Percentiles rank a stretch among this genome's conserved stretches.
These are phyloP conservation scores for Eospalax fontanierii DNA, from an alignment of 2,797 vertebrate genomes.

Conservation along the genomic window DNA sequence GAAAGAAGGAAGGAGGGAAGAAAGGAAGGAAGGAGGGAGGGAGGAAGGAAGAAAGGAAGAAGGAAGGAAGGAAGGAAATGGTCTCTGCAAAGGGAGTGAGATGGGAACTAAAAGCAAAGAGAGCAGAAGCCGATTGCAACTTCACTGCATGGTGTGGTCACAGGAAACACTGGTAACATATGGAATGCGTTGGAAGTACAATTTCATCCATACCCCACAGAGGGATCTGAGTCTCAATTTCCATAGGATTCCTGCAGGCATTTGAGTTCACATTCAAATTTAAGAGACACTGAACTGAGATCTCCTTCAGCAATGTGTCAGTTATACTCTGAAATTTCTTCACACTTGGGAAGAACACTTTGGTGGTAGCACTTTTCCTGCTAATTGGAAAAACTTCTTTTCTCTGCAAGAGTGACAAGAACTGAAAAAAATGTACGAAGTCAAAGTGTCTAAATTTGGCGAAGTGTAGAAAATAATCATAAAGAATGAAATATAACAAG, in stretches of 20 bases:
- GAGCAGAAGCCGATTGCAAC: neutral
- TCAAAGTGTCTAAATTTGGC: conserved; percentile 28
- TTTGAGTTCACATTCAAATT: conserved; percentile 2
- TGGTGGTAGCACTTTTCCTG: neutral
- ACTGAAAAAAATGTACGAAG: conserved; percentile 37
- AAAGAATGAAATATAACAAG: conserved; percentile 12
- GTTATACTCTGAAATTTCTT: neutral
- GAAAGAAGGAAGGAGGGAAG: too few species aligned
- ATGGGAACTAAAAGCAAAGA: neutral
- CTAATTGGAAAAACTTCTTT: conserved; percentile 43
- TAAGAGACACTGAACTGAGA: neutral
- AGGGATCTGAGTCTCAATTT: conserved; percentile 5
- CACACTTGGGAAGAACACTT: neutral
- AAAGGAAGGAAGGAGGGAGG: too few species aligned
- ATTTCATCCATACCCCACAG: neutral
- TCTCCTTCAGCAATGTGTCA: conserved; percentile 25
- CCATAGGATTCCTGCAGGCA: neutral
- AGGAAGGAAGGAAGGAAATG: neutral
- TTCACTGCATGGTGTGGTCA: neutral
- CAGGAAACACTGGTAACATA: neutral
- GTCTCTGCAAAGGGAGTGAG: neutral
- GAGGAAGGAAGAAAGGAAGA: too few species aligned
- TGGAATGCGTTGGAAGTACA: neutral
- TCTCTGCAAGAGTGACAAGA: neutral
- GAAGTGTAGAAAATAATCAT: conserved; percentile 36